Conservation (phyloP, 2,113 vertebrate species). For the Dromas ardeola region DNA sequence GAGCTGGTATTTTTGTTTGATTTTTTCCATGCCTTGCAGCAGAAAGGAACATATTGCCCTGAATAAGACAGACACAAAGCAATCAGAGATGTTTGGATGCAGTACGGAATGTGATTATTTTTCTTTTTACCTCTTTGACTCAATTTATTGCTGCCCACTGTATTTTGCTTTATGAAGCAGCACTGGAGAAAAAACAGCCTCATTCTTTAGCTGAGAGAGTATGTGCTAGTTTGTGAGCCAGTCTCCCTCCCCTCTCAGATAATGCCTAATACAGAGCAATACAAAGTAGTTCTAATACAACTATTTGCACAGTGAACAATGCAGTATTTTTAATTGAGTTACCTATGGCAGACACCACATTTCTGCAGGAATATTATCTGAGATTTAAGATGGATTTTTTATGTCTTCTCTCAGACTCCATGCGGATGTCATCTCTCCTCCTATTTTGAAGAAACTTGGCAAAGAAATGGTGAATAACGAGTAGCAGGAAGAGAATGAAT, state of each 20-base stretch:
- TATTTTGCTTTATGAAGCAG: not conserved
- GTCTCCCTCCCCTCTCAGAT: not conserved
- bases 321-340: not conserved
- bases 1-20: conserved; percentile 11
- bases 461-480: not conserved
- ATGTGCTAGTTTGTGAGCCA: not conserved
- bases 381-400: not conserved
- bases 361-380: not conserved
- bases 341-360: not conserved
- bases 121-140: not conserved
- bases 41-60: not conserved
- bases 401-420: not conserved
- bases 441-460: not conserved
- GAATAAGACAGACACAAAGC: conserved; percentile 9
- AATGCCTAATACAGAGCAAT: not conserved
- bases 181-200: not conserved
- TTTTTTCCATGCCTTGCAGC: not conserved
- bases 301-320: not conserved
- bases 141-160: not conserved
- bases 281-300: not conserved
- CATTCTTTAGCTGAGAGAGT: not conserved
- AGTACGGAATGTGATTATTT: not conserved
- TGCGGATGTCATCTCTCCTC: not conserved
- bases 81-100: conserved; percentile 24
- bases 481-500: not conserved